phyloP scores from a whole-genome alignment of 2,797 vertebrate genomes.

The Xiphophorus birchmanni region DNA sequence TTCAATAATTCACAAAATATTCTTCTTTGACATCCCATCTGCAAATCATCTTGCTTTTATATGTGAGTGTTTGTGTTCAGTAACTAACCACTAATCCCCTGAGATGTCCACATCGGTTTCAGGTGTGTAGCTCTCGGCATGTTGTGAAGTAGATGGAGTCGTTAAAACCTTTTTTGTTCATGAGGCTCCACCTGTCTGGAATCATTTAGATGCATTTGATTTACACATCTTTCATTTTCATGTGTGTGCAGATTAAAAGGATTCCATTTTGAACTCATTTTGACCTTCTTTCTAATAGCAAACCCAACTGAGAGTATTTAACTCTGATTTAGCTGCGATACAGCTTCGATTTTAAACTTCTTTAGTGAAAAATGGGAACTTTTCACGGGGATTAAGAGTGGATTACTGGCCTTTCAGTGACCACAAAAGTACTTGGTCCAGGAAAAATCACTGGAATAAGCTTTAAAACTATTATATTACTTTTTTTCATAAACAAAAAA shows the following conservation, averaged over 20 bases:
- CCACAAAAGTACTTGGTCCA: background rate
- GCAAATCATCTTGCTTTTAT: conserved; percentile 45
- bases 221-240: background rate
- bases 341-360: background rate
- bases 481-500: background rate
- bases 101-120: conserved; percentile 61
- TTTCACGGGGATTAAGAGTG: background rate
- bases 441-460: background rate
- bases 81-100: conserved; percentile 66
- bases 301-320: background rate
- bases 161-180: conserved; percentile 11
- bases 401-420: background rate
- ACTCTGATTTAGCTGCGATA: background rate
- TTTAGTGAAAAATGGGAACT: background rate
- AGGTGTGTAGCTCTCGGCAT: conserved; percentile 39
- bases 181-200: conserved; percentile 4
- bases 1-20: conserved; percentile 31
- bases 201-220: background rate
- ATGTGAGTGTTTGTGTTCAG: conserved; percentile 67
- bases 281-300: background rate
- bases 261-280: background rate
- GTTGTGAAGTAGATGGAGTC: conserved; percentile 22
- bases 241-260: background rate
- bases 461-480: background rate
- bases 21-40: conserved; percentile 48